phyloP scores from a whole-genome alignment of 2,113 vertebrate genomes.

The Lagopus leucura region DNA sequence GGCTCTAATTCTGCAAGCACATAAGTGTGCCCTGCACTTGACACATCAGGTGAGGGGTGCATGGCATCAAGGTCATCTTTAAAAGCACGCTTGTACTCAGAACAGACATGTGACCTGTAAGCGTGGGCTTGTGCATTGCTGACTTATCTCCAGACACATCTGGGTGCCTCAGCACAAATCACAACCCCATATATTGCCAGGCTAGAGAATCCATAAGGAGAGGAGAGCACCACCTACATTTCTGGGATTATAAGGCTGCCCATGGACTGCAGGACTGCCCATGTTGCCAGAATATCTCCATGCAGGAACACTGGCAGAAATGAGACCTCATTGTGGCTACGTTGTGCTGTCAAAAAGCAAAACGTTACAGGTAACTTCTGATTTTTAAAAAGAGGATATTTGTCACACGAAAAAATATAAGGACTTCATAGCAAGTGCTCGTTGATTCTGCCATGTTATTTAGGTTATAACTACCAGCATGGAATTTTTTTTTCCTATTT shows the following conservation, averaged over 20 bases:
- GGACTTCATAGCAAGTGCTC: background rate
- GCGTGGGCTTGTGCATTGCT: fast-evolving
- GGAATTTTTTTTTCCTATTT: background rate
- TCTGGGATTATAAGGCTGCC: background rate
- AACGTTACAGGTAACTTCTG: background rate
- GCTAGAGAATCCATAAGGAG: fast-evolving
- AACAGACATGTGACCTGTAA: fast-evolving
- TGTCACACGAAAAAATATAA: background rate
- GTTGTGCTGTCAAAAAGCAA: background rate
- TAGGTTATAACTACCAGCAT: background rate
- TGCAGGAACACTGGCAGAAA: fast-evolving
- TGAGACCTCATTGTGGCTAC: background rate
- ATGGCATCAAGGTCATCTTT: background rate
- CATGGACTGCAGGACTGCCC: background rate
- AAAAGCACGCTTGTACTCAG: background rate
- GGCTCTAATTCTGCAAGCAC: background rate
- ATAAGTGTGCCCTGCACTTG: fast-evolving
- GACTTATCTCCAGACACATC: background rate
- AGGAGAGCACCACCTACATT: background rate
- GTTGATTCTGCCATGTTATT: background rate
- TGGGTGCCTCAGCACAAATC: background rate
- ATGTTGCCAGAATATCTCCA: background rate
- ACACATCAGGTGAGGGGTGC: fast-evolving
- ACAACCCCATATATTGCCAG: background rate
- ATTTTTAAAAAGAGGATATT: background rate